phyloP scores from a whole-genome alignment of 2,888 invertebrate genomes.

The Melanotus villosus region DNA sequence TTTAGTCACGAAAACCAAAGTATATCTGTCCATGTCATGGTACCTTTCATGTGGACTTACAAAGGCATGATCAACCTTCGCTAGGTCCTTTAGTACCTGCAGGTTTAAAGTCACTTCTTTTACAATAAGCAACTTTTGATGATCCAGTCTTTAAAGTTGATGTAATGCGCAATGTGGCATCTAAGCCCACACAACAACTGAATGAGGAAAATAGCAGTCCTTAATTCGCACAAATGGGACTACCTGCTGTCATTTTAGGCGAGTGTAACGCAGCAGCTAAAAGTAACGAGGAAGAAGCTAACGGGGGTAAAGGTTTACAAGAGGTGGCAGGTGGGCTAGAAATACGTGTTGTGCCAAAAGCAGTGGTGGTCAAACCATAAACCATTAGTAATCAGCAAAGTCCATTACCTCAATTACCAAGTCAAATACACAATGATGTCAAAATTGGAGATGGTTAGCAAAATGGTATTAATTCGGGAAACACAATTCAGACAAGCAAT shows the following conservation, averaged over 20 bases:
- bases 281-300: slow-evolving; percentile 42
- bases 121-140: slow-evolving; percentile 91
- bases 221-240: slow-evolving; percentile 56
- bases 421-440: slow-evolving; percentile 2
- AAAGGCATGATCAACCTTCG: slow-evolving; percentile 67
- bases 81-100: slow-evolving; percentile 72
- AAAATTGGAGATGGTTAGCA: slow-evolving; percentile 20
- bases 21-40: too few species aligned
- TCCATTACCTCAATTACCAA: neutral
- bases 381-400: slow-evolving; percentile 4
- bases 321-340: slow-evolving; percentile 85
- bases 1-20: too few species aligned
- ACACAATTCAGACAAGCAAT: slow-evolving; percentile 32
- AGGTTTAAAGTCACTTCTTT: slow-evolving; percentile 82
- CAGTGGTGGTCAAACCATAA: slow-evolving; percentile 35
- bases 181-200: slow-evolving; percentile 66
- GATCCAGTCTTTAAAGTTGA: slow-evolving; percentile 87
- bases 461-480: slow-evolving; percentile 28
- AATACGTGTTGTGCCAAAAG: slow-evolving; percentile 80
- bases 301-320: slow-evolving; percentile 63
- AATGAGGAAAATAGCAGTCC: slow-evolving; percentile 29
- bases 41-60: slow-evolving; percentile 63
- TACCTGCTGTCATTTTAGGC: slow-evolving; percentile 59
- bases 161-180: slow-evolving; percentile 84
- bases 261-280: slow-evolving; percentile 36